A percentile compares a stretch with the other conserved stretches of the same genome.
Evolutionary conservation across 1,140 invertebrate species (phyloP).

Genomic region (Catajapyx aquilonaris): DNA sequence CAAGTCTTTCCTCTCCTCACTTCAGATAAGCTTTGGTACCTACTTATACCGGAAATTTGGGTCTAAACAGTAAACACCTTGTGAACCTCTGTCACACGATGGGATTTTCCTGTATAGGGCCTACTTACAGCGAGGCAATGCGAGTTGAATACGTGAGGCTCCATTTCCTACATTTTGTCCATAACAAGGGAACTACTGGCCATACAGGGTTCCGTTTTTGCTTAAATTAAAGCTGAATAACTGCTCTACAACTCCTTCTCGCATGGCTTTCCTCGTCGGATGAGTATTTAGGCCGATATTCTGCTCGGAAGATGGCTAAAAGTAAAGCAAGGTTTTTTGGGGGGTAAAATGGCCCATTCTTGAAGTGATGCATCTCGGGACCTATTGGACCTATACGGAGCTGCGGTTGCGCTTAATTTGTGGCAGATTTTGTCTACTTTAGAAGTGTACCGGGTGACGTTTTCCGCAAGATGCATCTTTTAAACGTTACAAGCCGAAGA

Average conservation of each 20-base stretch:
- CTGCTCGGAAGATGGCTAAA: conserved; percentile 5
- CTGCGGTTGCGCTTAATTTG: conserved; percentile 3
- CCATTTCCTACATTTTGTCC: conserved; percentile 3
- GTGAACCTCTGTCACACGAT: conserved; percentile 6
- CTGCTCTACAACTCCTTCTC: conserved; percentile 5
- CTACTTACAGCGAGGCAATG: conserved; percentile 9
- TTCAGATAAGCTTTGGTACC: no score
- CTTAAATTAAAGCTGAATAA: conserved; percentile 6
- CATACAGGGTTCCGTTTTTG: conserved; percentile 2
- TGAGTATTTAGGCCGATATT: conserved; percentile 5
- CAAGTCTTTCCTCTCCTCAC: conserved; percentile 5
- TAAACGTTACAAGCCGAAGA: no score
- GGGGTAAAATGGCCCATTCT: conserved; percentile 2
- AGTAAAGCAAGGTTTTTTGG: conserved; percentile 1
- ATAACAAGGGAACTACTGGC: conserved; percentile 4
- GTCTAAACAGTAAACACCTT: no score
- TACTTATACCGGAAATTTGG: no score
- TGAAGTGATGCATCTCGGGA: no score
- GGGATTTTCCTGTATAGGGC: conserved; percentile 10
- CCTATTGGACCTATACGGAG: conserved; percentile 2
- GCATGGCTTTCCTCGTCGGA: conserved; percentile 4
- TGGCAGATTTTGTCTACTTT: no score
- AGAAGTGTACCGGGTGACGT: no score
- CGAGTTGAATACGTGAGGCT: conserved; percentile 4
- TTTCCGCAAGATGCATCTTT: no score